phyloP scores from a whole-genome alignment of 1,140 invertebrate species.

The Bathynomus jamesi region DNA sequence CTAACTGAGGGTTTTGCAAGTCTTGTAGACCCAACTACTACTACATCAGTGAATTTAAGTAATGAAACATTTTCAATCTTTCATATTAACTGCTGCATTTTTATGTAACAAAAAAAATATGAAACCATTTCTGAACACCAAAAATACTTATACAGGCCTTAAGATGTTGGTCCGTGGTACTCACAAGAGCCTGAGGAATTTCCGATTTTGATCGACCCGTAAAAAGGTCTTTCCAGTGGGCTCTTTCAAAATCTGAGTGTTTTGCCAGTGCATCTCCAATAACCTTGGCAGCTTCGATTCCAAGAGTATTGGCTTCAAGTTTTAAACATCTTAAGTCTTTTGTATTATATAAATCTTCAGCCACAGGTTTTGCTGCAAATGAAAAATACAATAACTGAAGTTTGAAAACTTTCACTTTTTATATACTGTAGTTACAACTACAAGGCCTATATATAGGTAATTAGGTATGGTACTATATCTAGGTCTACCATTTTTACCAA shows the following conservation, averaged over 20 bases:
- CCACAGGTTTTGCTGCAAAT: conserved; percentile 53
- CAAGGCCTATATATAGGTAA: no score
- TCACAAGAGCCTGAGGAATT: conserved; percentile 80
- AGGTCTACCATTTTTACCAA: no score
- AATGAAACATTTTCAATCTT: no score
- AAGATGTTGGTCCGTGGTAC: no score
- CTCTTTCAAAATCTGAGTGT: conserved; percentile 67
- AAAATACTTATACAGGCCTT: no score
- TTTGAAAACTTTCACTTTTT: neutral
- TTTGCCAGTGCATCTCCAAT: conserved; percentile 70
- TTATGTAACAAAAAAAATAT: no score
- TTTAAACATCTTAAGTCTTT: conserved; percentile 58
- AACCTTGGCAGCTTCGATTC: conserved; percentile 73
- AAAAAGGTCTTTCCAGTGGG: conserved; percentile 94
- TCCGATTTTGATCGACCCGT: conserved; percentile 88
- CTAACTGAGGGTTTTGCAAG: no score
- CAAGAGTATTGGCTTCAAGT: conserved; percentile 87
- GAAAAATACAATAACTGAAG: conserved; percentile 1
- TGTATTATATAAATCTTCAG: conserved; percentile 56
- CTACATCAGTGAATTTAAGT: neutral
- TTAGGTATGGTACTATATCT: no score
- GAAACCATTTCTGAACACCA: no score
- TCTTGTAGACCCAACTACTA: neutral
- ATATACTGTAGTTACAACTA: conserved; percentile 7
- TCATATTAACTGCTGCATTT: no score